Evolutionary conservation across 2,113 vertebrate species (phyloP).

Genomic region (Anoplopoma fimbria): DNA sequence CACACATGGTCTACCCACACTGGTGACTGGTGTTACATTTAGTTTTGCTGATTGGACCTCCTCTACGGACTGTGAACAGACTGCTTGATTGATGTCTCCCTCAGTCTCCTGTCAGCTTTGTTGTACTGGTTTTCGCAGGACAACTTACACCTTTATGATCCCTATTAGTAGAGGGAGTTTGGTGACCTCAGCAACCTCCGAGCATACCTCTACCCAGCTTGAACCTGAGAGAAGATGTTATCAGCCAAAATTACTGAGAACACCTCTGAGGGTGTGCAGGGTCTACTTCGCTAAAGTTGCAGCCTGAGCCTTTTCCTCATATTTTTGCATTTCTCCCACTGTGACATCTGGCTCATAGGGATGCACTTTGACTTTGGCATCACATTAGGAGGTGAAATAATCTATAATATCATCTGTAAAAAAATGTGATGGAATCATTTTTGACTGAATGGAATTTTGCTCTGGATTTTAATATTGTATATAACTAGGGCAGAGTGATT

Average conservation of each 20-base stretch:
- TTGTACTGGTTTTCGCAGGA: neutral
- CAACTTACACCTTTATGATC: constrained; percentile 3
- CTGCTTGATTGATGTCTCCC: neutral
- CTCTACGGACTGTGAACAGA: neutral
- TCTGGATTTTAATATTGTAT: neutral
- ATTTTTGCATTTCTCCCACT: neutral
- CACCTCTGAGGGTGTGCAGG: neutral
- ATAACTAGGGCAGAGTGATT: neutral
- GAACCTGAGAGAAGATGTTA: neutral
- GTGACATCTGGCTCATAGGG: neutral
- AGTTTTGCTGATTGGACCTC: neutral
- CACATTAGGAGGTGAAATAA: neutral
- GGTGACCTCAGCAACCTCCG: constrained; percentile 5
- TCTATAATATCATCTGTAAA: neutral
- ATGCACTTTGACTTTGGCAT: neutral
- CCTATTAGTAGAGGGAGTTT: neutral
- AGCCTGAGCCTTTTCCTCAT: neutral
- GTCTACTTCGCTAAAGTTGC: neutral
- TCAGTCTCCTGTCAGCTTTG: neutral
- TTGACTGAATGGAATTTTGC: neutral
- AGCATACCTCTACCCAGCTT: neutral
- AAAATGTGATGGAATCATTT: neutral
- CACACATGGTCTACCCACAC: neutral
- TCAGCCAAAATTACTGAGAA: constrained; percentile 13
- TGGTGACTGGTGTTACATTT: constrained; percentile 10